A percentile compares a stretch with the other conserved stretches of the same genome.
phyloP scores from a whole-genome alignment of 1,140 invertebrate species.

The Zaprionus nigranus region DNA sequence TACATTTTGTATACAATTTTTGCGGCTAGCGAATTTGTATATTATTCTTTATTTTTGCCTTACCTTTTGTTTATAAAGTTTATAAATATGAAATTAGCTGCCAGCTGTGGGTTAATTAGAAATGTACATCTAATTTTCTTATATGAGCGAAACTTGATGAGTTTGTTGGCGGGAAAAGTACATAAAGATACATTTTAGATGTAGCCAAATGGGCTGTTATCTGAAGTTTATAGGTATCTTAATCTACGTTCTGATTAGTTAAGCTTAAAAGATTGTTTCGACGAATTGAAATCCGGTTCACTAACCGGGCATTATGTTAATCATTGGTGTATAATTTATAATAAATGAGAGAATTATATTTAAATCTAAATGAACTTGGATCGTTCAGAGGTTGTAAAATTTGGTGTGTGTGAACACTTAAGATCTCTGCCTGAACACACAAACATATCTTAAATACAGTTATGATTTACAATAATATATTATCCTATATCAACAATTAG shows the following conservation, averaged over 20 bases:
- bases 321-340: neutral
- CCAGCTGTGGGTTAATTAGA: conserved; percentile 48
- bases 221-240: conserved; percentile 10
- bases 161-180: neutral
- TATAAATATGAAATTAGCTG: conserved; percentile 74
- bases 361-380: too few species aligned
- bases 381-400: too few species aligned
- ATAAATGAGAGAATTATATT: too few species aligned
- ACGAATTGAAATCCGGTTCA: neutral
- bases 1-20: conserved; percentile 49
- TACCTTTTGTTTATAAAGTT: conserved; percentile 42
- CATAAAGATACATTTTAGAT: conserved; percentile 15
- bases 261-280: neutral
- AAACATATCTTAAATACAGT: too few species aligned
- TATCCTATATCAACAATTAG: neutral
- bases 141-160: conserved; percentile 5
- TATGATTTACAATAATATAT: too few species aligned
- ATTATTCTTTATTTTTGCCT: conserved; percentile 46
- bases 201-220: neutral
- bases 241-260: conserved; percentile 3
- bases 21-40: conserved; percentile 46
- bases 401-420: too few species aligned
- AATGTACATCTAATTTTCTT: conserved; percentile 45
- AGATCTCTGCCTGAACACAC: too few species aligned
- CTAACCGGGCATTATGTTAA: neutral